phyloP scores from a whole-genome alignment of 2,797 vertebrate species.

The Hyperoplus lanceolatus region DNA sequence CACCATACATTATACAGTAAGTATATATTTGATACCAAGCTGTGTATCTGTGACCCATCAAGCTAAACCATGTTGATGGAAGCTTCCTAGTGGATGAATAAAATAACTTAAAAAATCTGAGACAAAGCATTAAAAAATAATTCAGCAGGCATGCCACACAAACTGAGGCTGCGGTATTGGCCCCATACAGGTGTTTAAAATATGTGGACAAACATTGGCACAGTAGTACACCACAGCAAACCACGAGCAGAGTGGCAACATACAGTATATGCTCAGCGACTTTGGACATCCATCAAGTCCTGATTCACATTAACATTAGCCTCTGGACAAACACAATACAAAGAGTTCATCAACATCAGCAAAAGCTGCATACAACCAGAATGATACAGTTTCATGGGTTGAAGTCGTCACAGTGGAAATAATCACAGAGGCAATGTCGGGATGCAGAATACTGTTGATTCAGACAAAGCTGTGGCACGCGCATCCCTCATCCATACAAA shows the following conservation, averaged over 20 bases:
- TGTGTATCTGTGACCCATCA: slow-evolving; percentile 2
- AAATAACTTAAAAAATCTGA: neutral
- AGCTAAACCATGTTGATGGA: neutral
- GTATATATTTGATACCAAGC: neutral
- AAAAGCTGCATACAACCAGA: slow-evolving; percentile 33
- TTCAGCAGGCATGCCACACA: slow-evolving; percentile 15
- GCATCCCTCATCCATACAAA: neutral
- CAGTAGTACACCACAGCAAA: slow-evolving; percentile 42
- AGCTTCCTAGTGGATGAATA: neutral
- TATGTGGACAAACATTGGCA: slow-evolving; percentile 40
- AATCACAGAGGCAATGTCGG: slow-evolving; percentile 29
- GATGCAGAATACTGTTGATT: slow-evolving; percentile 26
- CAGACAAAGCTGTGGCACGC: neutral
- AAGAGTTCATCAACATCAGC: slow-evolving; percentile 36
- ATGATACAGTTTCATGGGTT: slow-evolving; percentile 4
- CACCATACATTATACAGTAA: neutral
- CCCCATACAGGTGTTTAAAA: slow-evolving; percentile 9
- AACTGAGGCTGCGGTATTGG: neutral
- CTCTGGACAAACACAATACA: slow-evolving; percentile 42
- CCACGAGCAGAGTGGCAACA: slow-evolving; percentile 24
- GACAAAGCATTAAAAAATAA: neutral
- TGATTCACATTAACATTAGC: slow-evolving; percentile 13
- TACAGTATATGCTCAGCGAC: neutral
- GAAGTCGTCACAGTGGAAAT: slow-evolving; percentile 43
- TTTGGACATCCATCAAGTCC: slow-evolving; percentile 1